phyloP scores from a whole-genome alignment of 2,888 invertebrate genomes.

The Sphaeridia pumilis region DNA sequence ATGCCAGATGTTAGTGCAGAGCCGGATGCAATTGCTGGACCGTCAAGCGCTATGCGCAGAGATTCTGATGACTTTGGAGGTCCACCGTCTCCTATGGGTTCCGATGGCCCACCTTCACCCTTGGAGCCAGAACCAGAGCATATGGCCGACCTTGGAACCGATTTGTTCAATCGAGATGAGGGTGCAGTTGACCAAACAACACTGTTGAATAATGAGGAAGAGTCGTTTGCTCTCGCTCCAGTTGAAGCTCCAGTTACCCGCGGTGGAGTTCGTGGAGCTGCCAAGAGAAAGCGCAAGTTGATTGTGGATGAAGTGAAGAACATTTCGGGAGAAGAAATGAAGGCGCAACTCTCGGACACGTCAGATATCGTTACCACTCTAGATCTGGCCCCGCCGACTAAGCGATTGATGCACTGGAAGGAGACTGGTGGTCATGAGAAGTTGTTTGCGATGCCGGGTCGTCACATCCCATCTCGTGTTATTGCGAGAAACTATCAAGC shows the following conservation, averaged over 20 bases:
- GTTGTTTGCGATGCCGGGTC: conserved; percentile 79
- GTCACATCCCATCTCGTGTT: conserved; percentile 71
- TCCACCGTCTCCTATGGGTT: conserved; percentile 45
- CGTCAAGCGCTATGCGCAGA: conserved; percentile 44
- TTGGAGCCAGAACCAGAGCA: conserved; percentile 38
- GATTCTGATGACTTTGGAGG: conserved; percentile 69
- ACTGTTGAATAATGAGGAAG: conserved; percentile 81
- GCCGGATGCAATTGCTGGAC: conserved; percentile 15
- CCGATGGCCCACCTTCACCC: conserved; percentile 41
- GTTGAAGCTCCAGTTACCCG: conserved; percentile 82
- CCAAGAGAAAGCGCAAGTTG: conserved; percentile 83
- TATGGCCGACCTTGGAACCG: conserved; percentile 30
- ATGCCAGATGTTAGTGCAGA: conserved; percentile 40
- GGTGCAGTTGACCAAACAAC: conserved; percentile 62
- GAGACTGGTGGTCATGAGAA: conserved; percentile 97
- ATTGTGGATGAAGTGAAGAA: conserved; percentile 98
- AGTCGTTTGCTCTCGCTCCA: conserved; percentile 90
- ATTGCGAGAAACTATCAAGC: conserved; percentile 57
- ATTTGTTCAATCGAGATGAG: conserved; percentile 38
- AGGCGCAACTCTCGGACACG: conserved; percentile 92
- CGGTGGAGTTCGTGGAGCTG: conserved; percentile 40
- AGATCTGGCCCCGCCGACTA: conserved; percentile 94
- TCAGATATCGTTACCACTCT: conserved; percentile 89
- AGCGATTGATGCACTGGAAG: conserved; percentile 97
- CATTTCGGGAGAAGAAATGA: conserved; percentile 99